Base-by-base conservation (phyloP, 2,888 invertebrate genomes). In the Scaeva pyrastri region DNA sequence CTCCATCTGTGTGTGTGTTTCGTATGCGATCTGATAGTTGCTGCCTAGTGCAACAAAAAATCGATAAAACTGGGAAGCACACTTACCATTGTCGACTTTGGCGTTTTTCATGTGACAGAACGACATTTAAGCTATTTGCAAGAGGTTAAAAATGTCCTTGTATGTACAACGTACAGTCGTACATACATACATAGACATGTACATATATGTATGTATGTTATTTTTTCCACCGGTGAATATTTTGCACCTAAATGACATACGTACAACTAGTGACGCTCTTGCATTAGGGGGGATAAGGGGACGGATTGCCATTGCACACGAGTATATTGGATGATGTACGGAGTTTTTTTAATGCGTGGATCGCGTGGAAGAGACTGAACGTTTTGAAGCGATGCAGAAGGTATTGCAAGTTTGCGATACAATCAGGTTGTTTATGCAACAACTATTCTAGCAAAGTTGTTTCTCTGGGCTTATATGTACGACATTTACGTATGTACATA, bases 61-160 rank as follows among this genome's bases (percentile, higher is more conserved):
- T 84, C 84, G 80, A 84, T 84, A 80, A 75, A 79, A 80, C 74
- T 80, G 84, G 84, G 60, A 84, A 80, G 71, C 50, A 66, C 71
- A 64, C 66, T 84, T 72, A 71, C 84, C 43, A 75, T 75, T 80
- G 80, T 71, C 80, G 84, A 84, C 74, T 71, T 84, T 79, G 71
- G 39, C 74, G 50, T 71, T 79, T 52, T 83, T 41, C 79, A 62
- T 84, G 50, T 70, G 84, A 84, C 73, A 83, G 80, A 58, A 64
- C 79, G 64, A 66, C 83, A 71, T 84, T 84, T 74, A 79, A 84
- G 74, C 80, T 80, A 75, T 80, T 84, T 58, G 80, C 75, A 80
- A 75, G 68, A 78, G 84, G 84, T 75, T 80, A 84, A 84, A 84
- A 84, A 84, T 80, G 71, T 84, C 71, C 84, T 75, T 64, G 71